A percentile compares a stretch with the other conserved stretches of the same genome.
These are phyloP conservation scores for Lypha dubia DNA, from an alignment of 2,888 invertebrate genomes.

Conservation along the genomic window DNA sequence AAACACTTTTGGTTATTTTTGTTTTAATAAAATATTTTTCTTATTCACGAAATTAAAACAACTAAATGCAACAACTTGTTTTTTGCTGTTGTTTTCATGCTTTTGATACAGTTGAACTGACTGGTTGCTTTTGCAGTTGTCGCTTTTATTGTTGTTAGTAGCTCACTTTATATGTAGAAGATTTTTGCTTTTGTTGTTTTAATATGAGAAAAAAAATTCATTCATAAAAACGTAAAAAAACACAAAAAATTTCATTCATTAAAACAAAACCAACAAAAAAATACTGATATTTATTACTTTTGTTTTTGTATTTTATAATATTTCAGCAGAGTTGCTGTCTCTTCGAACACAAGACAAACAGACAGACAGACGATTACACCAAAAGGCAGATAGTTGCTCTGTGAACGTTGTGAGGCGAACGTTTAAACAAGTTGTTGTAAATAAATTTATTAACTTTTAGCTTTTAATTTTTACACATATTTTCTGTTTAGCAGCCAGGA, in stretches of 20 bases:
- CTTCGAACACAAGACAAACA: conserved; percentile 19
- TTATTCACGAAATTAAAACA: conserved; percentile 33
- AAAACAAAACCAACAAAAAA: conserved; percentile 55
- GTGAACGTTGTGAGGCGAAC: conserved; percentile 7
- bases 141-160: conserved; percentile 51
- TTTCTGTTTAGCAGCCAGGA: conserved; percentile 38
- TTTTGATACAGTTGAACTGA: conserved; percentile 40
- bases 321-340: conserved; percentile 56
- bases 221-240: conserved; percentile 67
- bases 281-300: conserved; percentile 49
- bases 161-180: conserved; percentile 57
- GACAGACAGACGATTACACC: conserved; percentile 4
- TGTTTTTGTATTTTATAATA: conserved; percentile 20
- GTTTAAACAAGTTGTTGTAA: conserved; percentile 60
- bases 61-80: conserved; percentile 60
- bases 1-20: conserved; percentile 47
- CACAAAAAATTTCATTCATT: conserved; percentile 70
- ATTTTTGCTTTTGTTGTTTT: conserved; percentile 33
- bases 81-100: conserved; percentile 48
- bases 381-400: conserved; percentile 16
- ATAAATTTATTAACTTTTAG: conserved; percentile 56
- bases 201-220: conserved; percentile 61
- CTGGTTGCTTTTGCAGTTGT: conserved; percentile 38
- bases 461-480: conserved; percentile 26
- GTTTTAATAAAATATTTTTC: conserved; percentile 40